Conservation (phyloP, 2,797 vertebrate species). For the Australoheros facetus region DNA sequence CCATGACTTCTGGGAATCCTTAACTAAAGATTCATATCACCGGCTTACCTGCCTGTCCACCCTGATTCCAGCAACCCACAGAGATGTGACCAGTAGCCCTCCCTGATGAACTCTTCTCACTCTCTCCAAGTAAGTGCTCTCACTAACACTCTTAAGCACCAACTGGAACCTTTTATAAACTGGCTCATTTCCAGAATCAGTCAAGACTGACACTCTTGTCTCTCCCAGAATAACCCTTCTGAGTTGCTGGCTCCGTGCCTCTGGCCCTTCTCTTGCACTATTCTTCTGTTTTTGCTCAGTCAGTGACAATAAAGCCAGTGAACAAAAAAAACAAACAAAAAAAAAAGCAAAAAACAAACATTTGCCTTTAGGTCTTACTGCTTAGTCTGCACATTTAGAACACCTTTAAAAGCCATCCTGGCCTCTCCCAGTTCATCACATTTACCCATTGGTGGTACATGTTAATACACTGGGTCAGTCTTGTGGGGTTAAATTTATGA, state of each 20-base stretch:
- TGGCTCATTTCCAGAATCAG: not conserved
- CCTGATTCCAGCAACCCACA: not conserved
- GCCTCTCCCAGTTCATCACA: too few relatives aligned
- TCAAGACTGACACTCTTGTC: not conserved
- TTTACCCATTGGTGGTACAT: too few relatives aligned
- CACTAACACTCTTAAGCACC: not conserved
- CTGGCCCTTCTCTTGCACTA: not conserved
- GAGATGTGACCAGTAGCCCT: not conserved
- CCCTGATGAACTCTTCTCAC: not conserved
- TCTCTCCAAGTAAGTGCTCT: not conserved
- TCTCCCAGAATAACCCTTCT: not conserved
- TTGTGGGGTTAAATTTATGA: too few relatives aligned
- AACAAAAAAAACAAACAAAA: too few relatives aligned
- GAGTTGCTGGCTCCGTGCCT: fast-evolving
- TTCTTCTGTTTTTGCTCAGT: not conserved
- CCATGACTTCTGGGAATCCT: not conserved
- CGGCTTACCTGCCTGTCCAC: not conserved
- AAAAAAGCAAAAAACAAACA: too few relatives aligned
- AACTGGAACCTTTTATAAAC: not conserved
- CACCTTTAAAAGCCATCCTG: too few relatives aligned
- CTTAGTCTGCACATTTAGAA: too few relatives aligned
- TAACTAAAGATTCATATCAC: not conserved
- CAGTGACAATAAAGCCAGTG: not conserved
- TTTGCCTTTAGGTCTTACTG: too few relatives aligned
- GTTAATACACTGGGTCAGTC: too few relatives aligned